Percentiles rank a stretch among this genome's conserved stretches.
Conservation (phyloP, 2,888 invertebrate species). For the Xylocampa areola region DNA sequence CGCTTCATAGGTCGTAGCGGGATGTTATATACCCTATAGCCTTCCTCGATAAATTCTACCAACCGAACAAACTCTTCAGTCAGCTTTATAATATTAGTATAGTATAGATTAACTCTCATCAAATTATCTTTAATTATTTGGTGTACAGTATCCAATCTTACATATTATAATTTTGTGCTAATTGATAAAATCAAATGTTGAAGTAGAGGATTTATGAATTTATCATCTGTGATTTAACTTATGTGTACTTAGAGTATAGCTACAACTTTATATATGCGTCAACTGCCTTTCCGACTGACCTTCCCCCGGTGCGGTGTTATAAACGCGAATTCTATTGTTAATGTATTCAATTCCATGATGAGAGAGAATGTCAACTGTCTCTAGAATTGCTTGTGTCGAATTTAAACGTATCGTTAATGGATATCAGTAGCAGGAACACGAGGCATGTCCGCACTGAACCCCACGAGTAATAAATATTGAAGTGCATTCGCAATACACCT, state of each 20-base stretch:
- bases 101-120: conserved; percentile 28
- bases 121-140: conserved; percentile 48
- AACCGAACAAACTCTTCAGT: no score
- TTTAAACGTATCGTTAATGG: conserved; percentile 5
- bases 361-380: not conserved
- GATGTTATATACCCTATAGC: no score
- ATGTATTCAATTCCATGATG: not conserved
- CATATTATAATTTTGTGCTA: conserved; percentile 35
- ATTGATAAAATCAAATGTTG: conserved; percentile 41
- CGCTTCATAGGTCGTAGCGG: no score
- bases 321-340: no score
- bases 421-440: conserved; percentile 2
- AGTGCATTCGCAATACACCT: conserved; percentile 15
- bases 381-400: conserved; percentile 3
- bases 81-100: no score
- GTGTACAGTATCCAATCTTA: conserved; percentile 23
- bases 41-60: no score
- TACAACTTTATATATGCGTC: no score
- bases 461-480: conserved; percentile 36
- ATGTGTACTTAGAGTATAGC: no score
- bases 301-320: not conserved
- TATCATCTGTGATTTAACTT: not conserved
- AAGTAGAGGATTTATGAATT: conserved; percentile 19
- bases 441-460: conserved; percentile 7
- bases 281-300: not conserved